phyloP scores from a whole-genome alignment of 1,140 invertebrate genomes.

The Hydropsyche tenuis region DNA sequence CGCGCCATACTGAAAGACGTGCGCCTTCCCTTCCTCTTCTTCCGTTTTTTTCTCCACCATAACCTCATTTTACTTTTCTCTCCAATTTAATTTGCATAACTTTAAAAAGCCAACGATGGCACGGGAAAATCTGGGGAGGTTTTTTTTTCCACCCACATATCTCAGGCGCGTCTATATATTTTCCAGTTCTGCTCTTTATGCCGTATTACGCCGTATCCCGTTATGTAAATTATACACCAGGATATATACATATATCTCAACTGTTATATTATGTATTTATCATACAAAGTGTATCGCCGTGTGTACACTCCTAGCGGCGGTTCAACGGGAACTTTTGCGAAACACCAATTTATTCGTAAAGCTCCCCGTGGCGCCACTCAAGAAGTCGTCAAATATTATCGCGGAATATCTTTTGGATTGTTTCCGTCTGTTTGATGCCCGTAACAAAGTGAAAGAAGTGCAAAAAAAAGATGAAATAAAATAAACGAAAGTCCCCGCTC shows the following conservation, averaged over 20 bases:
- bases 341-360: slow-evolving; percentile 23
- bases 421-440: not conserved
- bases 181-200: no score
- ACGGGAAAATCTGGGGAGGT: not conserved
- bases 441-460: no score
- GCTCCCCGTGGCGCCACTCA: slow-evolving; percentile 16
- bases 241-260: no score
- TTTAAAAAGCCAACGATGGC: slow-evolving; percentile 14
- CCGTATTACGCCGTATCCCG: no score
- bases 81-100: slow-evolving; percentile 25
- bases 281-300: no score
- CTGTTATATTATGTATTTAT: no score
- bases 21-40: not conserved
- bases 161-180: no score
- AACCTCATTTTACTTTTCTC: slow-evolving; percentile 25
- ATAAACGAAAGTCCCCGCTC: no score
- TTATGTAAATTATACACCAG: no score
- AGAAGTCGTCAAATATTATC: slow-evolving; percentile 24
- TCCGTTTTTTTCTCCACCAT: slow-evolving; percentile 5
- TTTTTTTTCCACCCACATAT: not conserved
- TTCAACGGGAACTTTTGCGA: slow-evolving; percentile 3
- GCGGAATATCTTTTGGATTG: slow-evolving; percentile 16
- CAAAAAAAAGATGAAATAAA: no score
- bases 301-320: no score
- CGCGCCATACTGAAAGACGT: not conserved